Conservation (phyloP, 2,888 invertebrate genomes). For the Drosophila pegasa region DNA sequence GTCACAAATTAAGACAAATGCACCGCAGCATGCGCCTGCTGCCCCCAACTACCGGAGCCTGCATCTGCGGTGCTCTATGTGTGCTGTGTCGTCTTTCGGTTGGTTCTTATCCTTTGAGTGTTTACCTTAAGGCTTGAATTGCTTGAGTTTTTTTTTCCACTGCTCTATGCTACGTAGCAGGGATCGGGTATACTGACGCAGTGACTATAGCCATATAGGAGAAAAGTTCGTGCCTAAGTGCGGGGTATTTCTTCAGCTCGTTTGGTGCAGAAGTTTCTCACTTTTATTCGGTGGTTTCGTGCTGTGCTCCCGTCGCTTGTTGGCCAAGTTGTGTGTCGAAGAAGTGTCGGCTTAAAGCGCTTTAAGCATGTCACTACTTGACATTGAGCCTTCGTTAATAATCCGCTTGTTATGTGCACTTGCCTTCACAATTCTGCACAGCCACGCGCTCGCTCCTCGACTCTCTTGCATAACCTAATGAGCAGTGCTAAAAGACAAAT, state of each 20-base stretch:
- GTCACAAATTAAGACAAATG: slow-evolving; percentile 79
- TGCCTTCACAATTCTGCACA: not conserved
- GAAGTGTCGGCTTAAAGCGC: slow-evolving; percentile 42
- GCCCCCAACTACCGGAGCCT: slow-evolving; percentile 1
- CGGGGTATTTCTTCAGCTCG: not conserved
- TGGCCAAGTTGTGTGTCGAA: slow-evolving; percentile 22
- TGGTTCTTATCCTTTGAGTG: slow-evolving; percentile 58
- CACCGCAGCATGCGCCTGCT: slow-evolving; percentile 46
- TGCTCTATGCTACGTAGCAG: not conserved
- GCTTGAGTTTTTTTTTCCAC: slow-evolving; percentile 10
- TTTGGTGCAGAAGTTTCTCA: not conserved
- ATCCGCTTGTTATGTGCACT: slow-evolving; percentile 49
- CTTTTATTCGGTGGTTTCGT: slow-evolving; percentile 4
- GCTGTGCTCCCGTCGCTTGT: slow-evolving; percentile 1
- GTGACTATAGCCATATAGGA: not conserved
- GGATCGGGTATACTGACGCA: not conserved
- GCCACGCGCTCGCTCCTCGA: not conserved
- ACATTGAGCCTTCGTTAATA: slow-evolving; percentile 68
- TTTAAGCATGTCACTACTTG: slow-evolving; percentile 54
- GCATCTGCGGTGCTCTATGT: slow-evolving; percentile 5
- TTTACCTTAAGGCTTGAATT: slow-evolving; percentile 63
- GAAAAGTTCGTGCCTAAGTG: not conserved
- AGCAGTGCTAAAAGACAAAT: slow-evolving; percentile 54
- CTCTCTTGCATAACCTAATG: slow-evolving; percentile 71
- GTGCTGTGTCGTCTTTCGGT: slow-evolving; percentile 18